Conservation (phyloP, 2,888 invertebrate species). For the Coenonympha arcania region DNA sequence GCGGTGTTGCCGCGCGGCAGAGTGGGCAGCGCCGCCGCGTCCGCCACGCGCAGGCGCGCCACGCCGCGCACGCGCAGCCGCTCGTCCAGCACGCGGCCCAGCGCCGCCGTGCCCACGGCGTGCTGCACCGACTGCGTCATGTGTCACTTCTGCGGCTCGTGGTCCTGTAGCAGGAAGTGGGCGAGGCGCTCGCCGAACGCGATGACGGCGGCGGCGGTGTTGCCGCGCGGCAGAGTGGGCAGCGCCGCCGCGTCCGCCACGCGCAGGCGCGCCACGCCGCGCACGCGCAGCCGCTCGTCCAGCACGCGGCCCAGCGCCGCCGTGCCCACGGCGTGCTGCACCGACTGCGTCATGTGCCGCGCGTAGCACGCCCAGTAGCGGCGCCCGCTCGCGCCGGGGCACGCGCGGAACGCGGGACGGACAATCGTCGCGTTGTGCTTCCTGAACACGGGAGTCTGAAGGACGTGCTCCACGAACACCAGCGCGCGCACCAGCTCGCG, state of each 20-base stretch:
- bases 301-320: constrained; percentile 42
- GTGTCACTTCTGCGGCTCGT: too few species aligned
- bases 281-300: constrained; percentile 43
- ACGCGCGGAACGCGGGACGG: constrained; percentile 35
- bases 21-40: constrained; percentile 40
- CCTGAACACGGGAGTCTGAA: constrained; percentile 29
- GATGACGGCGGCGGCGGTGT: constrained; percentile 45
- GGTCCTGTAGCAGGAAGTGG: constrained; percentile 36
- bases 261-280: constrained; percentile 38
- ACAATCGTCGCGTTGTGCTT: constrained; percentile 35
- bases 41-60: constrained; percentile 41
- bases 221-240: constrained; percentile 41
- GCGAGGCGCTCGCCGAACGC: constrained; percentile 48
- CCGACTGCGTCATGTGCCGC: constrained; percentile 44
- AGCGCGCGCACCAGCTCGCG: constrained; percentile 39
- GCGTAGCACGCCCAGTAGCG: constrained; percentile 51
- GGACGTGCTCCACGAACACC: constrained; percentile 39
- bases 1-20: constrained; percentile 46
- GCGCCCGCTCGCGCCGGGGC: constrained; percentile 30
- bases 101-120: constrained; percentile 43
- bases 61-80: constrained; percentile 43
- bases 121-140: constrained; percentile 45
- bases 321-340: constrained; percentile 48
- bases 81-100: constrained; percentile 44
- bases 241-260: constrained; percentile 44